A percentile compares a stretch with the other conserved stretches of the same genome.
phyloP scores from a whole-genome alignment of 2,113 vertebrate genomes.

The Lophochroa leadbeateri region DNA sequence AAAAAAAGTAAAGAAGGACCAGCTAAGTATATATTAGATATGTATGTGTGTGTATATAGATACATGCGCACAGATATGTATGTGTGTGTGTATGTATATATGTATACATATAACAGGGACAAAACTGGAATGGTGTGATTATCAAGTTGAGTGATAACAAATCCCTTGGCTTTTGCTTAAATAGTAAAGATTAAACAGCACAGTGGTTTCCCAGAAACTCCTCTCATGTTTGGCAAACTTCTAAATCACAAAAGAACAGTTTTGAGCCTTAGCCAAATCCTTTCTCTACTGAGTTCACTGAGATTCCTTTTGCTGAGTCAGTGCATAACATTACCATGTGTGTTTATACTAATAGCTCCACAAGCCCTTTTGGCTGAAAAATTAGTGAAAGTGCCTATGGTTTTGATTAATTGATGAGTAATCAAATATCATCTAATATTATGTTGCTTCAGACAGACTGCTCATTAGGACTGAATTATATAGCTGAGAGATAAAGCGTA shows the following conservation, averaged over 20 bases:
- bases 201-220: background rate
- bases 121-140: background rate
- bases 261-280: background rate
- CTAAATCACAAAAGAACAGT: background rate
- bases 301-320: background rate
- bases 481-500: background rate
- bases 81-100: background rate
- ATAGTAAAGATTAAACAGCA: background rate
- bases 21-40: background rate
- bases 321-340: background rate
- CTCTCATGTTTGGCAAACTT: background rate
- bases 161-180: background rate
- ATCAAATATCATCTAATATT: background rate
- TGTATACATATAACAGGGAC: background rate
- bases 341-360: background rate
- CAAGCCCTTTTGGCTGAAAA: background rate
- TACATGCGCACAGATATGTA: too few species aligned
- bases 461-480: background rate
- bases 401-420: conserved; percentile 22
- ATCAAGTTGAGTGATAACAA: background rate
- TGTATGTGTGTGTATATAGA: too few species aligned
- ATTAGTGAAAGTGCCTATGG: background rate
- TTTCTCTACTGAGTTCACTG: background rate
- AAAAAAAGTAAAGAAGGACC: background rate
- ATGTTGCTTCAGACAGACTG: background rate